Conservation (phyloP, 64 coral and sea anemone species). For the Stylophora pistillata region DNA sequence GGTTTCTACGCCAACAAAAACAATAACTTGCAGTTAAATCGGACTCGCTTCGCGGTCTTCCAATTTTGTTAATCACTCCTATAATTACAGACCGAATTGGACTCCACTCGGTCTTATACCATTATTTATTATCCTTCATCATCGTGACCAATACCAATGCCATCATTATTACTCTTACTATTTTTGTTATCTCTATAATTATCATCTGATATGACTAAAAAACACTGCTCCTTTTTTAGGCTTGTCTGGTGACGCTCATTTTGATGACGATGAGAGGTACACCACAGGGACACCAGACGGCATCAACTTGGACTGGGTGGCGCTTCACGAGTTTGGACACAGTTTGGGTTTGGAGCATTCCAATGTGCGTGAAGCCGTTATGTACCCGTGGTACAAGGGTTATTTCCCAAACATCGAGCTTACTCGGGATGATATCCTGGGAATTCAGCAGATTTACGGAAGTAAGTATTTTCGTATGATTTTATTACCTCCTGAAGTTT, state of each 20-base stretch:
- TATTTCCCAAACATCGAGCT: constrained; percentile 39
- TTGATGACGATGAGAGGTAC: constrained; percentile 62
- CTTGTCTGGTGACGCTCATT: constrained; percentile 59
- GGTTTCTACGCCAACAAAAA: neutral
- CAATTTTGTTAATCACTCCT: no score
- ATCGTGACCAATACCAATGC: no score
- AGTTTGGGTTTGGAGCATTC: constrained; percentile 64
- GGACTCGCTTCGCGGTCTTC: no score
- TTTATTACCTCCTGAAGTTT: no score
- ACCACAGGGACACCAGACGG: constrained; percentile 11
- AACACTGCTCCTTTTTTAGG: neutral
- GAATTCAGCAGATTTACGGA: constrained; percentile 49
- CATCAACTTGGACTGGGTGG: constrained; percentile 65
- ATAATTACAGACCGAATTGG: no score
- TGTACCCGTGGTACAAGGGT: constrained; percentile 66
- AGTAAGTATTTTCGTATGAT: neutral
- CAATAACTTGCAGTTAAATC: no score
- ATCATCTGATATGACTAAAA: neutral
- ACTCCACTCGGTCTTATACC: no score
- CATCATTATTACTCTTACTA: no score
- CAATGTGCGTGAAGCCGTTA: constrained; percentile 31
- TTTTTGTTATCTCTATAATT: no score
- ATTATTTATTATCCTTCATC: no score
- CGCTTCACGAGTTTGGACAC: constrained; percentile 72
- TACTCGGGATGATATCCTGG: constrained; percentile 33